Evolutionary conservation across 2,888 invertebrate species (phyloP).

Genomic region (Ectemnius lituratus): DNA sequence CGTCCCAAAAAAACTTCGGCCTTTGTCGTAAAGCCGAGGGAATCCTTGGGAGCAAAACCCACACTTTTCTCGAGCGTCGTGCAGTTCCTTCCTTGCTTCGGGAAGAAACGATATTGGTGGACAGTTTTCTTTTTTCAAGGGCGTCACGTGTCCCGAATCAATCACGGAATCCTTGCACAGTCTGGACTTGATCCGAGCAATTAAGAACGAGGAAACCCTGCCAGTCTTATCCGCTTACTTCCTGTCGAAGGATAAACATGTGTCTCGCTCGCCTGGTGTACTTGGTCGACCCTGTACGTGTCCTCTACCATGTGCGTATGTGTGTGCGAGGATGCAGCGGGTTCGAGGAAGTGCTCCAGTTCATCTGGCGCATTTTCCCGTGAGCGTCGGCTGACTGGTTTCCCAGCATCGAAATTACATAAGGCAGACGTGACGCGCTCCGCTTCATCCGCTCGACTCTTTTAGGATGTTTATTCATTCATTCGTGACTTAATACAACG

Average conservation of each 20-base stretch:
- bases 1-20: not conserved
- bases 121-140: not conserved
- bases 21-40: not conserved
- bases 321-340: conserved; percentile 4
- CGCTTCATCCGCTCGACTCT: conserved; percentile 4
- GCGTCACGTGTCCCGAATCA: conserved; percentile 42
- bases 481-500: not conserved
- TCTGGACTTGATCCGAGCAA: conserved; percentile 31
- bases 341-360: conserved; percentile 41
- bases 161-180: conserved; percentile 21
- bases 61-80: not conserved
- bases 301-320: too few relatives aligned
- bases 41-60: not conserved
- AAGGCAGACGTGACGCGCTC: conserved; percentile 50
- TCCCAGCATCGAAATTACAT: conserved; percentile 35
- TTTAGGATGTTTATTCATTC: conserved; percentile 24
- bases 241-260: conserved; percentile 54
- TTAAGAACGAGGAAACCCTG: conserved; percentile 34
- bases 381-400: conserved; percentile 27
- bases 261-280: conserved; percentile 20
- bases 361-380: conserved; percentile 26
- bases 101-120: not conserved
- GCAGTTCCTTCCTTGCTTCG: not conserved
- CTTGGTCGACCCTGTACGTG: too few relatives aligned
- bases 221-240: conserved; percentile 40